These are phyloP conservation scores for Crossocerus cetratus DNA, from an alignment of 2,888 invertebrate species.

Conservation along the genomic window DNA sequence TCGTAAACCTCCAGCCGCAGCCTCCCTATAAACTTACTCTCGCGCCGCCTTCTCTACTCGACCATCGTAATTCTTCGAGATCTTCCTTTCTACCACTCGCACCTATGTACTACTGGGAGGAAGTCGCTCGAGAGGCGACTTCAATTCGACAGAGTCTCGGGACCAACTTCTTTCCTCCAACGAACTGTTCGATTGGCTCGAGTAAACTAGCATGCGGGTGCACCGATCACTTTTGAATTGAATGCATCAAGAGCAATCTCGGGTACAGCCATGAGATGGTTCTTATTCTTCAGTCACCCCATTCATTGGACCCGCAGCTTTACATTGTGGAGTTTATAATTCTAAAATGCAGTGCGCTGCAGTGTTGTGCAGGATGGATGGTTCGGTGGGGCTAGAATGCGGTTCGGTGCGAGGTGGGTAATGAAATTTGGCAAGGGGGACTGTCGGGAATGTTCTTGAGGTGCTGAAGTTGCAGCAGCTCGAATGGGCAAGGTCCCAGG, in stretches of 20 bases:
- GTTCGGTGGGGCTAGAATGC: no score
- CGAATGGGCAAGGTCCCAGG: background rate
- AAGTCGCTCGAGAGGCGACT: background rate
- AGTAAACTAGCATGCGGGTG: background rate
- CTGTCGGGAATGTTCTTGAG: background rate
- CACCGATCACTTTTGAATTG: background rate
- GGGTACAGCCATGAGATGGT: no score
- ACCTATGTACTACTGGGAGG: background rate
- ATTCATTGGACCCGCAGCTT: background rate
- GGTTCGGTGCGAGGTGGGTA: no score
- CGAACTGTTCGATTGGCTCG: background rate
- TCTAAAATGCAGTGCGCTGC: no score
- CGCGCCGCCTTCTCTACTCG: conserved; percentile 36
- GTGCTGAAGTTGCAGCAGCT: background rate
- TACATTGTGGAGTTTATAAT: no score
- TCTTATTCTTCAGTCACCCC: background rate
- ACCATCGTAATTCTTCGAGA: conserved; percentile 47
- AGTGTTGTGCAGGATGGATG: no score
- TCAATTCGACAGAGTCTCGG: background rate
- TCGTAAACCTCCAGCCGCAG: conserved; percentile 56
- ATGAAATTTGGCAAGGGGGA: no score
- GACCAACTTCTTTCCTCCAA: background rate
- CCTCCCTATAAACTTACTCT: conserved; percentile 47
- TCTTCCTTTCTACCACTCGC: conserved; percentile 22
- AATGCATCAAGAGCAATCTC: background rate